Conservation (phyloP, 64 coral and sea anemone species). For the Dendronephthya gigantea region DNA sequence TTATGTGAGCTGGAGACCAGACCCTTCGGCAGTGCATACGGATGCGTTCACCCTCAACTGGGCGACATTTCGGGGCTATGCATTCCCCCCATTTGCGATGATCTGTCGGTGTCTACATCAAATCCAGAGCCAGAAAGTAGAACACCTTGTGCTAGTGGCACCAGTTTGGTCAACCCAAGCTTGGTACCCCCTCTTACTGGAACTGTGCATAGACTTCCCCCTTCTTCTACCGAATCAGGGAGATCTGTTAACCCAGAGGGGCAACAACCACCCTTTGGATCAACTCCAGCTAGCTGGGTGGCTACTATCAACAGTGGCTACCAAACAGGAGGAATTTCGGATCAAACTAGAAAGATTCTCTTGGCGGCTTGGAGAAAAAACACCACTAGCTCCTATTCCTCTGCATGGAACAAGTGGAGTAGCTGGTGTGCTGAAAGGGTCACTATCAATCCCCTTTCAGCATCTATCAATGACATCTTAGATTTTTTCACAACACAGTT, state of each 20-base stretch:
- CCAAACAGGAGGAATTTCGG: slow-evolving; percentile 29
- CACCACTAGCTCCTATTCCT: too few species aligned
- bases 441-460: too few species aligned
- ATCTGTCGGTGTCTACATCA: background rate
- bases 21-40: background rate
- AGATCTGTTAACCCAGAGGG: too few species aligned
- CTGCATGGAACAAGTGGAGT: too few species aligned
- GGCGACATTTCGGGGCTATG: background rate
- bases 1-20: slow-evolving; percentile 25
- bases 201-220: background rate
- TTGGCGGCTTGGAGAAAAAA: too few species aligned
- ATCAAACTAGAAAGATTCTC: slow-evolving; percentile 26
- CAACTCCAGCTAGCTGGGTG: slow-evolving; percentile 51
- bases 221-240: background rate
- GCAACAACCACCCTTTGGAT: slow-evolving; percentile 4
- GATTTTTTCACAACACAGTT: slow-evolving; percentile 31
- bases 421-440: too few species aligned
- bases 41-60: slow-evolving; percentile 14
- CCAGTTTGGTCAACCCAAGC: background rate
- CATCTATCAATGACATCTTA: too few species aligned
- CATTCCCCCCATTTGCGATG: slow-evolving; percentile 17
- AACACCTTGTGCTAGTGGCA: background rate
- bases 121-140: background rate
- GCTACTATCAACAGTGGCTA: slow-evolving; percentile 38
- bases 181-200: background rate